Base-by-base conservation (phyloP, 1,140 invertebrate species). In the Notospermus geniculatus region DNA sequence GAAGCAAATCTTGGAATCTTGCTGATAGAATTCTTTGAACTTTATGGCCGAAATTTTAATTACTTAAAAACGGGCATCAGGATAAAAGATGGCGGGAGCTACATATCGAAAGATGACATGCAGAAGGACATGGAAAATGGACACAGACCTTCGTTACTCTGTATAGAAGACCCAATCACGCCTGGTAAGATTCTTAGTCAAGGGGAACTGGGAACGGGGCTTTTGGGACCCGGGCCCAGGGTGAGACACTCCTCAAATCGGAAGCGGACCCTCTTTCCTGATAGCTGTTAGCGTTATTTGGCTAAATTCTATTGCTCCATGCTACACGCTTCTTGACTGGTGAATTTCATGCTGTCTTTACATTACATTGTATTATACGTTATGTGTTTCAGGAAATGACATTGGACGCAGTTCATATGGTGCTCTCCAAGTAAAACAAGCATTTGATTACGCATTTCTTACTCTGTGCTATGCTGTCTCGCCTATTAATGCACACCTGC, bases 371-470 rank as follows among this genome's bases (percentile, higher is more conserved):
- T 7, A 4, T 36, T 15, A 36, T 7, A 7, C 15, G 4, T 36
- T 4, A 7, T 36, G 32, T 41, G 54, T 41, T 64, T 2, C 60
- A 57, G 66, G 36, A 9, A 97, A 97, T 80, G 93, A 97, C 79
- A 96, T 97, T 78, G 95, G 95, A n/a, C 87, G 93, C 64, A 95
- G 93, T 82, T 97, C 93, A 71, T 98, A 97, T 79, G 94, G 93
- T 64, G 86, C 87, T 39, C 78, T 88, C 59, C 88, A 93, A 80
- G 95, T 98, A 25, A 95, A 93, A 82, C 87, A 90, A 79, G 92
- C 95, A 56, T 98, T 98, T 83, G 93, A 95, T 81, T 95, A 92
- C 84, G 95, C 95, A 59, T 98, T 92, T 80, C 87, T 90, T 67
- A 86, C 89, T 63, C 84, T 98, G 60, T 87, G 88, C 66, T 88